Evolutionary conservation across 2,113 vertebrate species (phyloP).

Genomic region (Crocuta crocuta): DNA sequence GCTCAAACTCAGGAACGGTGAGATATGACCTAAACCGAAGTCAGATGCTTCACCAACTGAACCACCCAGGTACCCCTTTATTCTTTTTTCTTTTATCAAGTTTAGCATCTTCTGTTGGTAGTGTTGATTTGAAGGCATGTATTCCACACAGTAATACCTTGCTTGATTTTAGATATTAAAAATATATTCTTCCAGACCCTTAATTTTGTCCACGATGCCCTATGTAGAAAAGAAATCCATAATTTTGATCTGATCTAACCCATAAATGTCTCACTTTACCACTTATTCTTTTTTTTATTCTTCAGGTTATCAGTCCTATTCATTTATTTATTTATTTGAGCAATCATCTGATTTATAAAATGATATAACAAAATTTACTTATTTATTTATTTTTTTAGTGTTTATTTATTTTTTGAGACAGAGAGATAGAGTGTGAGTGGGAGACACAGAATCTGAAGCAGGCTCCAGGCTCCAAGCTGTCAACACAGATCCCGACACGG

Average conservation of each 20-base stretch:
- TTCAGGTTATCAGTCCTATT: neutral
- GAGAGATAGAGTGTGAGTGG: too few species aligned
- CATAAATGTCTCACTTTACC: neutral
- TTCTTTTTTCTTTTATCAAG: neutral
- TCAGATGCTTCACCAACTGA: too few species aligned
- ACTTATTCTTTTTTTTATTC: neutral
- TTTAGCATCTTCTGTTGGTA: neutral
- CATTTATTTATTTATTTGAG: neutral
- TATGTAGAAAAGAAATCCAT: neutral
- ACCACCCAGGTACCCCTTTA: too few species aligned
- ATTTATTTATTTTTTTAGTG: too few species aligned
- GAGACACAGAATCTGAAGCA: too few species aligned
- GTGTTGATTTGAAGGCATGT: neutral
- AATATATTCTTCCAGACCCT: neutral
- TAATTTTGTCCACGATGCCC: neutral
- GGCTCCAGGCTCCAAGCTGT: too few species aligned
- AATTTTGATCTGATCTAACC: neutral
- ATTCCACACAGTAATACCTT: neutral
- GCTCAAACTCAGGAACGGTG: too few species aligned
- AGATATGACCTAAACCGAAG: too few species aligned
- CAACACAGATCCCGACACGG: too few species aligned
- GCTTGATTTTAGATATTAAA: neutral
- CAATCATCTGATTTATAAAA: neutral
- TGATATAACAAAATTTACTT: too few species aligned
- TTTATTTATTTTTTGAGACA: too few species aligned